Percentiles rank a stretch among this genome's conserved stretches.
These are phyloP conservation scores for Lasioglossum leucozonium DNA, from an alignment of 2,888 invertebrate genomes.

Conservation along the genomic window DNA sequence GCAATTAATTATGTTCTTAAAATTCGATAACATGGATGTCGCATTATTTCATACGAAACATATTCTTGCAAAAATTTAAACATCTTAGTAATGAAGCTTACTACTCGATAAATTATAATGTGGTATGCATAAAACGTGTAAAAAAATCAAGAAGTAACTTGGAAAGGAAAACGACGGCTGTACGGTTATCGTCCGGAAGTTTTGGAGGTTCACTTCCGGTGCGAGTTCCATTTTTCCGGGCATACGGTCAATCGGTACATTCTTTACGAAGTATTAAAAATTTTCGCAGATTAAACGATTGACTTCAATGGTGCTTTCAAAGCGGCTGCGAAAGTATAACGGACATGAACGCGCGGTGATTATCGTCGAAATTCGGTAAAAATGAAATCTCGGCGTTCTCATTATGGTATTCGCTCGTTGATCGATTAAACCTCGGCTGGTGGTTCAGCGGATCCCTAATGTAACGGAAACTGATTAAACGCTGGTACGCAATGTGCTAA, in stretches of 20 bases:
- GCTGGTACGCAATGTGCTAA: conserved; percentile 44
- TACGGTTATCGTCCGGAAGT: not conserved
- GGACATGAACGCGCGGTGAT: not conserved
- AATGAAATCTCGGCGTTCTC: conserved; percentile 8
- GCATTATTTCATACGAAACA: not conserved
- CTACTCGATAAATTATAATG: not conserved
- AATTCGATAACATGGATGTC: not conserved
- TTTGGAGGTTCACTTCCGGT: not conserved
- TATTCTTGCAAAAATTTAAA: not conserved
- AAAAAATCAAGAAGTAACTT: not conserved
- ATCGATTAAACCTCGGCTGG: conserved; percentile 26
- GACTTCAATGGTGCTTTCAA: not conserved
- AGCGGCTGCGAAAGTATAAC: not conserved
- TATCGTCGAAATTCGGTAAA: not conserved
- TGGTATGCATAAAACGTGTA: not conserved
- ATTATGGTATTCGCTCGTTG: conserved; percentile 9
- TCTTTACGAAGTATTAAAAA: not conserved
- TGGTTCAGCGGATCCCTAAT: conserved; percentile 58
- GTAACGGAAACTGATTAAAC: conserved; percentile 65
- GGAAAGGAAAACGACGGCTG: not conserved
- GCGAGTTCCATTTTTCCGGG: not conserved
- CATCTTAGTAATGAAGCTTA: not conserved
- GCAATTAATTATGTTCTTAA: not conserved
- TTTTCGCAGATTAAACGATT: not conserved
- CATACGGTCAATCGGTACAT: not conserved